Conservation (phyloP, 2,797 vertebrate genomes). For the Thunnus albacares region DNA sequence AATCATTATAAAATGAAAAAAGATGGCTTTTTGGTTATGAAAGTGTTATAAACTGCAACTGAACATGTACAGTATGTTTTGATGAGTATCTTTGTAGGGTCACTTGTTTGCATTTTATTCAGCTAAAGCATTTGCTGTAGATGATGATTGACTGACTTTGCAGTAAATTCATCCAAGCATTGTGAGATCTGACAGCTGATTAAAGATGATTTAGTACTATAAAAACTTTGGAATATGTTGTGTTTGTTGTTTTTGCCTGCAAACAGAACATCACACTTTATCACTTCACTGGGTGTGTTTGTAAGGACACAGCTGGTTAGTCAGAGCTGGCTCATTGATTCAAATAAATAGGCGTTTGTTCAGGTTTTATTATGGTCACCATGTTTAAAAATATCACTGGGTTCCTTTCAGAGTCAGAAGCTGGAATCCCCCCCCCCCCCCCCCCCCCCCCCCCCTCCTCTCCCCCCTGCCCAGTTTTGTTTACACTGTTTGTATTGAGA, state of each 20-base stretch:
- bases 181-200: conserved; percentile 30
- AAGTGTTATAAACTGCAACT: conserved; percentile 15
- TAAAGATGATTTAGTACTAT: conserved; percentile 39
- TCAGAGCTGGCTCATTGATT: not conserved
- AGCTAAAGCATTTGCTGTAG: conserved; percentile 14
- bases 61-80: conserved; percentile 18
- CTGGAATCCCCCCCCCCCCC: no score
- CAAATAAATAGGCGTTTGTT: not conserved
- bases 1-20: not conserved
- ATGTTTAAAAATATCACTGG: no score
- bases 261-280: not conserved
- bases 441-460: no score
- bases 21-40: not conserved
- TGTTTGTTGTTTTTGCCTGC: not conserved
- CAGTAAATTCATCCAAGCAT: conserved; percentile 5
- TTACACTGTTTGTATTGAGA: no score
- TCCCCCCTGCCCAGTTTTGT: no score
- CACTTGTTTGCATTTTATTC: conserved; percentile 31
- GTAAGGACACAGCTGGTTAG: not conserved
- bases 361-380: no score
- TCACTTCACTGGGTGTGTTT: not conserved
- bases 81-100: conserved; percentile 36
- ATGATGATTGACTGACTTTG: conserved; percentile 22
- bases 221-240: conserved; percentile 7
- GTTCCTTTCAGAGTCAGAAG: no score